Evolutionary conservation across 1,140 invertebrate species (phyloP).

Genomic region (Musca domestica): DNA sequence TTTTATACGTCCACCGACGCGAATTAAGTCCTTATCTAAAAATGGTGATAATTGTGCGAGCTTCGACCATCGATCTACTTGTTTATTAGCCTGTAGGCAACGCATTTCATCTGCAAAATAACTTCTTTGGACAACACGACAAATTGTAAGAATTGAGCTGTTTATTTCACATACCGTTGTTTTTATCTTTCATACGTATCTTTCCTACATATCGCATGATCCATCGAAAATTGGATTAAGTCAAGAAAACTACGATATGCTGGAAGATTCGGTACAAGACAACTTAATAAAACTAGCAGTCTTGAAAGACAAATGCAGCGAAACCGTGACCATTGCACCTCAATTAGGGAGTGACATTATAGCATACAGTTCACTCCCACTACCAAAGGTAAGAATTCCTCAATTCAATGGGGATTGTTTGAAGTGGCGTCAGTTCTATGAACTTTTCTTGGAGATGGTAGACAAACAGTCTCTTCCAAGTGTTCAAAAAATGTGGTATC

Average conservation of each 20-base stretch:
- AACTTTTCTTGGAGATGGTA: no score
- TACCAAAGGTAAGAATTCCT: no score
- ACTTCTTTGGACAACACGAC: not conserved
- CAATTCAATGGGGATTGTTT: no score
- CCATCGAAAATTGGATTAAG: no score
- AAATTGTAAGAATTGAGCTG: not conserved
- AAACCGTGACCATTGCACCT: no score
- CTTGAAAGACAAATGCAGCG: no score
- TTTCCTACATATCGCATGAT: not conserved
- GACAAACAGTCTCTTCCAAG: no score
- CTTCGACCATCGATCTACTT: not conserved
- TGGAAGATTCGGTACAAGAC: no score
- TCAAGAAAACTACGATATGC: not conserved
- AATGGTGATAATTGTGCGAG: not conserved
- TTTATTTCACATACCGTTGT: not conserved
- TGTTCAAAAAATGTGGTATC: no score
- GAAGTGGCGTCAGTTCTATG: no score
- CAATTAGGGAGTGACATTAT: no score
- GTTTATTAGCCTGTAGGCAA: not conserved
- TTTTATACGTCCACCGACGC: slow-evolving; percentile 3
- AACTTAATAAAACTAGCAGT: no score
- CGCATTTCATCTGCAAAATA: not conserved
- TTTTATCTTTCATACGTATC: not conserved
- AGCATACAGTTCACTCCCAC: not conserved
- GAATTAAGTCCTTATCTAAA: not conserved